These are phyloP conservation scores for Scyliorhinus canicula DNA, from an alignment of 2,797 vertebrate genomes.

Conservation along the genomic window DNA sequence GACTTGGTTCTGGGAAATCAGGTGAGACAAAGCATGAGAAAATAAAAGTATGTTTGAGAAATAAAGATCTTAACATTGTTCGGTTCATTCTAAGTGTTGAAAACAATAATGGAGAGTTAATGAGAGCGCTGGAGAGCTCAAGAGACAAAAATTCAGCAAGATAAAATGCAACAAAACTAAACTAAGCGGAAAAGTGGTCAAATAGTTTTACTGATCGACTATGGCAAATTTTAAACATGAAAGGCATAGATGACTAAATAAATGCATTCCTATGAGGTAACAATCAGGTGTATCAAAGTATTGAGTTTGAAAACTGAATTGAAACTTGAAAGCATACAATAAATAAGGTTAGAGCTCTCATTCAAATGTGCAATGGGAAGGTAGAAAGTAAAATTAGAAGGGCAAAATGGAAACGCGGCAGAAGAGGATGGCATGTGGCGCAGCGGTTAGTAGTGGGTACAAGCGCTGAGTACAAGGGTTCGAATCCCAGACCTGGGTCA, in stretches of 20 bases:
- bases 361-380: not conserved
- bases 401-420: not conserved
- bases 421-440: too few species aligned
- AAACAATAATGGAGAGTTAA: not conserved
- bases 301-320: not conserved
- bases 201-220: not conserved
- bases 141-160: not conserved
- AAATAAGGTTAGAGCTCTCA: not conserved
- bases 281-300: not conserved
- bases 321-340: not conserved
- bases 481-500: too few species aligned
- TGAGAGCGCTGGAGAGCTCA: not conserved
- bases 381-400: not conserved
- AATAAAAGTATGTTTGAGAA: not conserved
- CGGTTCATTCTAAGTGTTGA: not conserved
- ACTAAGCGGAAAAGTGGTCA: not conserved
- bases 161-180: not conserved
- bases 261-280: not conserved
- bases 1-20: not conserved
- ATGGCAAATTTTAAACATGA: not conserved
- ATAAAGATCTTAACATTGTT: not conserved
- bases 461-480: too few species aligned
- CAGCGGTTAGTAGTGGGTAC: too few species aligned
- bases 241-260: not conserved
- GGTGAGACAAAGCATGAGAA: not conserved